These are phyloP conservation scores for Ptychoptera albimana DNA, from an alignment of 2,888 invertebrate genomes.

Conservation along the genomic window DNA sequence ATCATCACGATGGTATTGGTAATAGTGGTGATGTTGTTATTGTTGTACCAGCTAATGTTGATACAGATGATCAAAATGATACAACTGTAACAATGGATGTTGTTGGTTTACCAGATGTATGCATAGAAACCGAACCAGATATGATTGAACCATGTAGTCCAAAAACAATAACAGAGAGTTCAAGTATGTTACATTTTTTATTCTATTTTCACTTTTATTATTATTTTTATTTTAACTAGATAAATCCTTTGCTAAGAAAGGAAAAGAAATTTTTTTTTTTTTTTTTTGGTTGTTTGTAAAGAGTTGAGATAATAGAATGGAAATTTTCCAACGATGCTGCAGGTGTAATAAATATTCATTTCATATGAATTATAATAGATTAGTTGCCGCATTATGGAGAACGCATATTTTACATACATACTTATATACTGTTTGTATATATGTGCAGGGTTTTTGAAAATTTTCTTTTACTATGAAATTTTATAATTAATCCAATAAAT, in stretches of 20 bases:
- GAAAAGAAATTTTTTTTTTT: too few species aligned
- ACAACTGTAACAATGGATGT: constrained; percentile 12
- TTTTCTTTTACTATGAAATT: too few species aligned
- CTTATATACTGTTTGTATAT: constrained; percentile 4
- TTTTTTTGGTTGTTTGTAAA: constrained; percentile 1
- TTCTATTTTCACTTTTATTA: not conserved
- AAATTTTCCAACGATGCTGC: not conserved
- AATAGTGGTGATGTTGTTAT: constrained; percentile 34
- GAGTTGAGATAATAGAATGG: constrained; percentile 2
- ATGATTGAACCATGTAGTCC: constrained; percentile 36
- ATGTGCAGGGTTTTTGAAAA: not conserved
- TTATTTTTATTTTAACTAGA: not conserved
- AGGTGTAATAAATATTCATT: too few species aligned
- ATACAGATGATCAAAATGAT: constrained; percentile 18
- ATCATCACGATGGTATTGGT: constrained; percentile 5
- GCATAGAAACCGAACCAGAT: constrained; percentile 17
- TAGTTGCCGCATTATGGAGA: not conserved
- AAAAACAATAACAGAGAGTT: constrained; percentile 44
- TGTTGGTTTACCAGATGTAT: constrained; percentile 15
- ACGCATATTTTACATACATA: constrained; percentile 4
- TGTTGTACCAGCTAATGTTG: constrained; percentile 33
- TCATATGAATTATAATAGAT: constrained; percentile 3
- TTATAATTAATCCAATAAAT: too few species aligned
- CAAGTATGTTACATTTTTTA: constrained; percentile 32
- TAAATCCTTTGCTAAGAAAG: too few species aligned